These are phyloP conservation scores for Nomada lathburiana DNA, from an alignment of 2,888 invertebrate genomes.

Conservation along the genomic window DNA sequence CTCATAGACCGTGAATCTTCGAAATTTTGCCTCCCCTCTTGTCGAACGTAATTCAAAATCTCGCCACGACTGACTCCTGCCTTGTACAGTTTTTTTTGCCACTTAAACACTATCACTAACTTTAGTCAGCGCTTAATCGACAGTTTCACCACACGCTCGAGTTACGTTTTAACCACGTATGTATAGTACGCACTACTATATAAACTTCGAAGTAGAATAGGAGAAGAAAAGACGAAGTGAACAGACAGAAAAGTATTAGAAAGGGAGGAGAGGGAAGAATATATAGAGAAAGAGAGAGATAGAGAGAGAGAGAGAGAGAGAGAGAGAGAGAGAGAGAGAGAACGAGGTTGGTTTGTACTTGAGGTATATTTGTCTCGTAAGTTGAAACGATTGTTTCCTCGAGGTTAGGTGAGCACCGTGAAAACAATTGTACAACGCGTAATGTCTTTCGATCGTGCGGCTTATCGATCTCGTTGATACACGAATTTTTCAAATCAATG, in stretches of 20 bases:
- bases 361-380: constrained; percentile 49
- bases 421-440: neutral
- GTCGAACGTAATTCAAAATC: constrained; percentile 51
- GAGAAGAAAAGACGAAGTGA: constrained; percentile 22
- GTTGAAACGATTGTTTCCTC: constrained; percentile 42
- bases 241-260: constrained; percentile 26
- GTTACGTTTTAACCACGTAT: constrained; percentile 47
- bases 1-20: constrained; percentile 82
- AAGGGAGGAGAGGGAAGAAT: constrained; percentile 24
- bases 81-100: neutral
- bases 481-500: constrained; percentile 51
- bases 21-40: constrained; percentile 71
- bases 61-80: constrained; percentile 32
- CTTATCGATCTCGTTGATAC: constrained; percentile 22
- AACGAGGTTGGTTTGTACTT: constrained; percentile 22
- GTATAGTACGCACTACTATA: constrained; percentile 34
- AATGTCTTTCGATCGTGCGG: constrained; percentile 24
- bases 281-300: constrained; percentile 7
- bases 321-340: constrained; percentile 3
- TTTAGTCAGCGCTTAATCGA: constrained; percentile 38
- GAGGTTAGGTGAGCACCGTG: constrained; percentile 58
- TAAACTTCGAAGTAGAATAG: constrained; percentile 28
- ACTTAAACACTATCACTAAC: constrained; percentile 44
- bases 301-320: neutral
- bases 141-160: constrained; percentile 12